Conservation (phyloP, 2,113 vertebrate species). For the Carassius carassius region DNA sequence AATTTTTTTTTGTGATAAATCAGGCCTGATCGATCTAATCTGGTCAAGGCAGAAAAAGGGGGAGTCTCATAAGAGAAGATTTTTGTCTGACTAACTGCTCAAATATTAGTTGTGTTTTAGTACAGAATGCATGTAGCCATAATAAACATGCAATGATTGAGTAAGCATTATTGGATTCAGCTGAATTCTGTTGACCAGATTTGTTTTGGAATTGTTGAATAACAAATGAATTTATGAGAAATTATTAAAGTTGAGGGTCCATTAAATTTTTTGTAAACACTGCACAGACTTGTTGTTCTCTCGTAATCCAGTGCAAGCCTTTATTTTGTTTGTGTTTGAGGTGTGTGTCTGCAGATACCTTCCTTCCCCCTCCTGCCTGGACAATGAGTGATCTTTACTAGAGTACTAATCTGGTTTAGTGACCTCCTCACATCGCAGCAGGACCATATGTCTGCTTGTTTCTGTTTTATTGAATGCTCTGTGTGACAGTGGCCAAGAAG, state of each 20-base stretch:
- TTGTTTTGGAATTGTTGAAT: neutral
- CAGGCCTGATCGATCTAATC: neutral
- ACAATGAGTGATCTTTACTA: neutral
- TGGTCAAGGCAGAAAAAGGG: neutral
- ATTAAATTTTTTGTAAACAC: neutral
- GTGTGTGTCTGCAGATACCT: neutral
- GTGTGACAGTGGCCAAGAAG: neutral
- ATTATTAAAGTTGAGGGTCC: neutral
- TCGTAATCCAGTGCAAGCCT: neutral
- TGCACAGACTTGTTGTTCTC: neutral
- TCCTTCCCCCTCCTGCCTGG: neutral
- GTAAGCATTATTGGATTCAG: neutral
- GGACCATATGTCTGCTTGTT: slow-evolving; percentile 46
- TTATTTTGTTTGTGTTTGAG: neutral
- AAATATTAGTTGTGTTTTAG: neutral
- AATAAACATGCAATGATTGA: neutral
- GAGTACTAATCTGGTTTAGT: slow-evolving; percentile 20
- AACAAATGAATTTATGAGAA: neutral
- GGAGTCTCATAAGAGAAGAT: neutral
- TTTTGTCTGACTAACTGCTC: neutral
- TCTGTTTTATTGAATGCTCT: slow-evolving; percentile 4
- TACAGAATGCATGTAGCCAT: neutral
- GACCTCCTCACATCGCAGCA: slow-evolving; percentile 16
- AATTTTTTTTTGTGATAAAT: neutral
- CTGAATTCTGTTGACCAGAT: neutral